These are phyloP conservation scores for human DNA, from an alignment of 2,113 vertebrate species.

Conservation along the genomic window DNA sequence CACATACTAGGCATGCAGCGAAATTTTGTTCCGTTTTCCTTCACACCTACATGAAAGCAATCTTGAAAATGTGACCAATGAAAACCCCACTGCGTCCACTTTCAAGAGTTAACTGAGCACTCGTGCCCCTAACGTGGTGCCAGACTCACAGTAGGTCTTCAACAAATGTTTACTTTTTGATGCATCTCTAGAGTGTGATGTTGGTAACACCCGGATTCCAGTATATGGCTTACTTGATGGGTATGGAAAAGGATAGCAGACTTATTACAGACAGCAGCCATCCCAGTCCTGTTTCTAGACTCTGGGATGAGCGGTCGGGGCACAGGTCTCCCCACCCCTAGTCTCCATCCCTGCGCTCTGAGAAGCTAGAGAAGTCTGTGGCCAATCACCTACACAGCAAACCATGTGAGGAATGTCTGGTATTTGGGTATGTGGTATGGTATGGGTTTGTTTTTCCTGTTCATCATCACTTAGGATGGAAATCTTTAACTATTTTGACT, in stretches of 20 bases:
- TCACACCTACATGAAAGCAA: neutral
- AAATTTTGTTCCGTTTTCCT: neutral
- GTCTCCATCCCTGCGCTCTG: neutral
- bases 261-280: neutral
- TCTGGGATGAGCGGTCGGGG: neutral
- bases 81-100: neutral
- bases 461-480: conserved; percentile 19
- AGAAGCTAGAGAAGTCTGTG: conserved; percentile 16
- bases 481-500: conserved; percentile 56
- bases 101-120: neutral
- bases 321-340: neutral
- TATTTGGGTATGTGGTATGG: conserved; percentile 49
- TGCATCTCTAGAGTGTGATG: neutral
- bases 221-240: neutral
- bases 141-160: neutral
- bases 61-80: neutral
- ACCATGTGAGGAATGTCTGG: conserved; percentile 63
- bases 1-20: neutral
- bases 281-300: neutral
- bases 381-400: conserved; percentile 42
- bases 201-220: neutral
- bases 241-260: neutral
- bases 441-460: conserved; percentile 35
- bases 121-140: neutral
- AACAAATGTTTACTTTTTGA: neutral